Evolutionary conservation across 2,113 vertebrate genomes (phyloP).

Genomic region (Tamias sibiricus): DNA sequence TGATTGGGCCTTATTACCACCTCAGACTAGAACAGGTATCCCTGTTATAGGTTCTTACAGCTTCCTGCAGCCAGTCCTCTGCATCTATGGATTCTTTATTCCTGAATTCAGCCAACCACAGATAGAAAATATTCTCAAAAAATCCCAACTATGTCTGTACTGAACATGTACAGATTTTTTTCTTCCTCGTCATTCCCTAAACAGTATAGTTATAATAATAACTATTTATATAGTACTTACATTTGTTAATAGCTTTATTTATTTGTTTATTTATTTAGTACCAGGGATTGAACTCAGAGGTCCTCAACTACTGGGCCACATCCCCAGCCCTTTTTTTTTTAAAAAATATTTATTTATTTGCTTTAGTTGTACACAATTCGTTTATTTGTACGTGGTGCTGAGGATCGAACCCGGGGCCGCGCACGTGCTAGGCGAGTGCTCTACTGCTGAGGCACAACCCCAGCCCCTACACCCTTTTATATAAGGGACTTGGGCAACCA

Average conservation of each 20-base stretch:
- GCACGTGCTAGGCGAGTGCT: too few species aligned
- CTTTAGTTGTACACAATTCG: too few species aligned
- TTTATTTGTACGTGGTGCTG: too few species aligned
- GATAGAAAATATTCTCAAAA: neutral
- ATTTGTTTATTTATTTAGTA: too few species aligned
- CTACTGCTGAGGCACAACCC: too few species aligned
- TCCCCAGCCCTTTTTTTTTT: too few species aligned
- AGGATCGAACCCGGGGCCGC: too few species aligned
- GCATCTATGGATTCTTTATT: neutral
- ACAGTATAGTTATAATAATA: neutral
- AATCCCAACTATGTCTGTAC: neutral
- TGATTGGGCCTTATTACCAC: neutral
- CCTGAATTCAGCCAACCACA: neutral
- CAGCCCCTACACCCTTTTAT: neutral
- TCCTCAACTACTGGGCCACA: too few species aligned
- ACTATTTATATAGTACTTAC: neutral
- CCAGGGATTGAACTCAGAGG: too few species aligned
- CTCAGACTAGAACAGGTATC: neutral
- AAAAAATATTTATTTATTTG: too few species aligned
- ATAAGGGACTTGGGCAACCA: neutral
- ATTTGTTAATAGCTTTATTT: too few species aligned
- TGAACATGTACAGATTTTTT: neutral
- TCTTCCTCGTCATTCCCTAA: neutral
- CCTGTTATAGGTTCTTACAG: neutral
- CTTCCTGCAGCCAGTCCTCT: neutral